These are phyloP conservation scores for Dendropsophus ebraccatus DNA, from an alignment of 2,113 vertebrate species.

Conservation along the genomic window DNA sequence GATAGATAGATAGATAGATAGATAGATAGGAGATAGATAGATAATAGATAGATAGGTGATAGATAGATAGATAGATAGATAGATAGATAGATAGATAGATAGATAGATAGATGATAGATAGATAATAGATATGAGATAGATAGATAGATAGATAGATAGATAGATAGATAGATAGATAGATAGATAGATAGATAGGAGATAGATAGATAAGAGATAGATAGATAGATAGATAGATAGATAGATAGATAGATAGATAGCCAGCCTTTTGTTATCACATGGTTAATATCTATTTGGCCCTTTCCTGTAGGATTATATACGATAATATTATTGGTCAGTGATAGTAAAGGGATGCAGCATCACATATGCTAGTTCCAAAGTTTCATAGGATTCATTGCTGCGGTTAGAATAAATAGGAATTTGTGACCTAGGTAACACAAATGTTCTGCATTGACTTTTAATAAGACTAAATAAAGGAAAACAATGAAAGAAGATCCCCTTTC, in stretches of 20 bases:
- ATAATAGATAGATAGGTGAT: too few species aligned
- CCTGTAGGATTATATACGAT: too few species aligned
- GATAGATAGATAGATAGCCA: not conserved
- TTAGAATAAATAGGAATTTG: not conserved
- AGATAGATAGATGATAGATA: not conserved
- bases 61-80: not conserved
- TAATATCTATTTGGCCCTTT: not conserved
- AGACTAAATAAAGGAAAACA: conserved; percentile 31
- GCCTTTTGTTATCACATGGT: not conserved
- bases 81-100: not conserved
- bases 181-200: not conserved
- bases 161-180: too few species aligned
- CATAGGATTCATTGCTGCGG: not conserved
- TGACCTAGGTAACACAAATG: not conserved
- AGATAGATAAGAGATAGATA: not conserved
- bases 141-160: too few species aligned
- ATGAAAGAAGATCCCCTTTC: conserved; percentile 5
- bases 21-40: too few species aligned
- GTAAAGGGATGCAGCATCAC: not conserved
- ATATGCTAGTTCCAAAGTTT: not conserved
- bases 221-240: not conserved
- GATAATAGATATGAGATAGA: too few species aligned
- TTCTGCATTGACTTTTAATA: conserved; percentile 10
- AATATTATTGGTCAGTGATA: not conserved
- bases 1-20: too few species aligned